Conservation (phyloP, 2,797 vertebrate species). For the Gastrophryne carolinensis region DNA sequence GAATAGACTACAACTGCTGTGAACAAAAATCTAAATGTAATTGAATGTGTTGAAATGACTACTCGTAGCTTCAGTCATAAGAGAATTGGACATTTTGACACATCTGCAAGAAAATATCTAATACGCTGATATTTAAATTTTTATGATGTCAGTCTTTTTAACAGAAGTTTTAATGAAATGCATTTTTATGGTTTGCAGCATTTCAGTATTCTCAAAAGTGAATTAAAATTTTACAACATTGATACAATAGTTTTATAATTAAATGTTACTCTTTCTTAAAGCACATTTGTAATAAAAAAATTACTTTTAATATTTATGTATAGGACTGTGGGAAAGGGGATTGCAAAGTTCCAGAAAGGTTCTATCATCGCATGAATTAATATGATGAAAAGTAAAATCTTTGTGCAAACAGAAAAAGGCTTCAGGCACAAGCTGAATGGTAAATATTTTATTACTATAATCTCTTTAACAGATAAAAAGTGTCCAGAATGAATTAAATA, state of each 20-base stretch:
- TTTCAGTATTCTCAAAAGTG: constrained; percentile 16
- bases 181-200: constrained; percentile 14
- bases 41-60: constrained; percentile 2
- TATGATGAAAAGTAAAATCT: constrained; percentile 46
- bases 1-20: neutral
- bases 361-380: constrained; percentile 45
- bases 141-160: neutral
- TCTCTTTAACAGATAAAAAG: constrained; percentile 46
- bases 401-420: constrained; percentile 48
- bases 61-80: neutral
- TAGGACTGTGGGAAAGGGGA: constrained; percentile 16
- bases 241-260: constrained; percentile 25
- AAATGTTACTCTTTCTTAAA: constrained; percentile 33
- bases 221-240: constrained; percentile 11
- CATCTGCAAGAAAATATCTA: constrained; percentile 13
- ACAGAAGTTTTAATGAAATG: constrained; percentile 15
- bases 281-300: constrained; percentile 39
- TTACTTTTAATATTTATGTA: constrained; percentile 49
- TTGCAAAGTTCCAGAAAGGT: constrained; percentile 35
- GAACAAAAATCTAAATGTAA: neutral
- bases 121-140: constrained; percentile 17
- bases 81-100: neutral
- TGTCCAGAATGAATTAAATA: constrained; percentile 28
- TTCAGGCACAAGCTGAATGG: constrained; percentile 46
- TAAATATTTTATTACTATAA: constrained; percentile 50